These are phyloP conservation scores for Epizoanthus stellaris DNA, from an alignment of 92 coral and sea anemone genomes.

Conservation along the genomic window DNA sequence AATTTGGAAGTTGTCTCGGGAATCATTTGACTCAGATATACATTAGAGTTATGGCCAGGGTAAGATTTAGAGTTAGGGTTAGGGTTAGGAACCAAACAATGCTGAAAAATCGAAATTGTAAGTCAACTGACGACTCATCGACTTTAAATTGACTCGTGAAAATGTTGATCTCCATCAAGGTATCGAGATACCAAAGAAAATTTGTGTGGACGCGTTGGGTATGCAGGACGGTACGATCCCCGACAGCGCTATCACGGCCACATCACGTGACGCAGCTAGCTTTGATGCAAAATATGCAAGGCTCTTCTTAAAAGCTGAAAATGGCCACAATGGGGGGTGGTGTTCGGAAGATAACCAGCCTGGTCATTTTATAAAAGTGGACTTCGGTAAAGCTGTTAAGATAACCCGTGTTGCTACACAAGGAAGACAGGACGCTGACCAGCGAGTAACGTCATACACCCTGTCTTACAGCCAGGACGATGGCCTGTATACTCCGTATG, in stretches of 20 bases:
- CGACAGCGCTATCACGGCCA: slow-evolving; percentile 36
- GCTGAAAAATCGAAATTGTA: too few species aligned
- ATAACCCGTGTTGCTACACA: slow-evolving; percentile 7
- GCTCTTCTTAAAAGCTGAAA: slow-evolving; percentile 25
- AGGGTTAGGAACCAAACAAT: too few species aligned
- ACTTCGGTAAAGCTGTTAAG: slow-evolving; percentile 31
- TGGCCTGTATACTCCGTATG: slow-evolving; percentile 13
- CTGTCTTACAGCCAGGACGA: slow-evolving; percentile 34
- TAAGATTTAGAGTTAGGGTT: too few species aligned
- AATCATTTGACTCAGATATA: too few species aligned
- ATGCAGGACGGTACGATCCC: slow-evolving; percentile 28
- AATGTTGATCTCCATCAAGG: not conserved
- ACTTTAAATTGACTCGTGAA: too few species aligned
- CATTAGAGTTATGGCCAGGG: too few species aligned
- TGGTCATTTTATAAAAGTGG: slow-evolving; percentile 33
- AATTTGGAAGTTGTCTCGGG: too few species aligned
- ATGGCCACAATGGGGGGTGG: slow-evolving; percentile 25
- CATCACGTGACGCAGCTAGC: not conserved
- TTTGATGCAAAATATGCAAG: slow-evolving; percentile 28
- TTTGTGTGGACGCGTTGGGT: slow-evolving; percentile 32
- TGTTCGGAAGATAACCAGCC: slow-evolving; percentile 22
- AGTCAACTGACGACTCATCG: not conserved
- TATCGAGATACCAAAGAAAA: slow-evolving; percentile 10
- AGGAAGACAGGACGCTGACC: slow-evolving; percentile 11
- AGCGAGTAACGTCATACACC: not conserved